Evolutionary conservation across 2,888 invertebrate genomes (phyloP), one percentile per base, ranked within the genome.

Genomic region (Hirudinaria manillensis): DNA sequence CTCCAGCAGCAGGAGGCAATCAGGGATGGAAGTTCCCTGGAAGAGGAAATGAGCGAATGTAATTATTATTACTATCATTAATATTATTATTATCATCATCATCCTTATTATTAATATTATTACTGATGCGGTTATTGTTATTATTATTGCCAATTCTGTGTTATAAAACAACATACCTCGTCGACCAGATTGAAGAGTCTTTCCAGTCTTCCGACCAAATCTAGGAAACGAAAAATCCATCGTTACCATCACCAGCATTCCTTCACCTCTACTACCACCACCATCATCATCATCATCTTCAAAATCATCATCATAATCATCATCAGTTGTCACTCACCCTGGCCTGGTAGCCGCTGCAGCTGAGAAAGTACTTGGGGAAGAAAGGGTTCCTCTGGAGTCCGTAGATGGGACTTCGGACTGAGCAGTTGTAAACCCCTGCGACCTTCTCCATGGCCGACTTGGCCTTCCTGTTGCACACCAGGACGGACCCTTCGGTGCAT

Each of bases 321-420:
- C 51, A 70, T 70, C 29, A 16, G 19, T 13, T 13, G 3, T 68
- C 36, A 68, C 32, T 68, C 32, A 68, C 73, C 65, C 34, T 61
- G 34, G 55, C 55, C 34, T 73, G 73, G 45, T 36, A 73, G 7
- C 55, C 73, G 27, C 56, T 61, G 65, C 36, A 32, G 34, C 56
- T 34, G 38, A 97, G 86, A 84, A 97, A 96, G 84, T 95, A 94
- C 86, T 97, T 97, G 0, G 94, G 89, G 86, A 94, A 95, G 10
- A 92, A 93, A 0, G 96, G 93, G 87, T 97, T 97, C 77, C 97
- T 88, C 82, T 94, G 92, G 13, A 95, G 88, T 21, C 93, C 89
- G 81, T 93, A 91, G 0, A 97, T 92, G 0, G 96, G 94, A 0
- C 96, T 95, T 75, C 91, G 88, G 3, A 21, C 34, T 77, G 85